Base-by-base conservation (phyloP, 2,113 vertebrate species). In the Orientallactaga bullata region DNA sequence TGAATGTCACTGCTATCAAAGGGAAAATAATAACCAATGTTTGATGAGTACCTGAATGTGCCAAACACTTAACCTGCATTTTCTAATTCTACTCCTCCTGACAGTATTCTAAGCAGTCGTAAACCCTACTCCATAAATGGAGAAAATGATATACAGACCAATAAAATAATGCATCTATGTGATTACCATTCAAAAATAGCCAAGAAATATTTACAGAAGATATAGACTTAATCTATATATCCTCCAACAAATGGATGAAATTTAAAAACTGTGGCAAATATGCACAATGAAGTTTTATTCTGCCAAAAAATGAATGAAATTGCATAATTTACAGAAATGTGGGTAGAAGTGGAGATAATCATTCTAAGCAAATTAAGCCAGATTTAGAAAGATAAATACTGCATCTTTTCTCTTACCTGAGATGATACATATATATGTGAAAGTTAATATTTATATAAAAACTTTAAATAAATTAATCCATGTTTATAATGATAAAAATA, bases 91-190 rank as follows among this genome's bases (percentile, higher is more conserved):
- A 18, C 58, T 94, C 68, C 78, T 68, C 71, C n/a, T 66, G 88
- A 47, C 30, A 91, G 24, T n/a, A 86, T 81, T 88, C 78, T 95
- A 93, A 32, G n/a, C 65, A 85, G 66, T 91, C 95, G 93, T 91
- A 90, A 68, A 74, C 30, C 65, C 51, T 16, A 47, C 94, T 95
- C 24, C 68, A 93, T 72, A 37, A 69, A 61, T 7, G 73, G 60
- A 37, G 63, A 93, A 87, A 72, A 17, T 58, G 37, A 73, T 84
- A 76, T 24, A 63, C 60, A 60, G 66, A 91, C 51, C 11, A 89
- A 95, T 89, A 88, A 71, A 92, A 87, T 90, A 86, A 85, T 66
- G 60, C 24, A n/a, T 21, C 60, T 28, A 10, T 63, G 35, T 66
- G 55, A 79, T 94, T 65, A 37, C 72, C 89, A 94, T 77, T 96